Evolutionary conservation across 2,888 invertebrate genomes (phyloP).

Genomic region (Iselma pallidipennis): DNA sequence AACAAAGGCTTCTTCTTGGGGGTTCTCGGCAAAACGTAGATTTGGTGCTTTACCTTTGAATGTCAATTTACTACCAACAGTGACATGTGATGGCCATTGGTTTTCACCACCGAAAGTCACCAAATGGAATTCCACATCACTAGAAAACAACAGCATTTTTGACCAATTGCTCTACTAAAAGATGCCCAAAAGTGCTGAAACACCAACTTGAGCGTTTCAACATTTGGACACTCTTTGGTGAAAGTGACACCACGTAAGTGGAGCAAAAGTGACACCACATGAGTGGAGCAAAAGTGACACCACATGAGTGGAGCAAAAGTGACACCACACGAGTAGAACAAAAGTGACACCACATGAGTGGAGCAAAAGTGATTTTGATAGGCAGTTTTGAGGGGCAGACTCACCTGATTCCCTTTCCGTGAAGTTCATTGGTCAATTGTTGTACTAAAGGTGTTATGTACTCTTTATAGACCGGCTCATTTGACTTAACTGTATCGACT

Average conservation of each 20-base stretch:
- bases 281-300: no score
- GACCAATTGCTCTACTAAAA: no score
- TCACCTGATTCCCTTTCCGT: conserved; percentile 66
- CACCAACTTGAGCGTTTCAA: no score
- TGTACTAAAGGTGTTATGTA: conserved; percentile 65
- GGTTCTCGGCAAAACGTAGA: conserved; percentile 48
- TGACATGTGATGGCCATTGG: conserved; percentile 63
- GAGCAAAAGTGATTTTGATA: conserved; percentile 1
- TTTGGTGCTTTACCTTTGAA: conserved; percentile 60
- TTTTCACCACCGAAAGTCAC: conserved; percentile 63
- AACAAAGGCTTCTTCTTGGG: conserved; percentile 32
- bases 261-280: no score
- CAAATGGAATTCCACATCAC: conserved; percentile 63
- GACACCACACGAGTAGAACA: no score
- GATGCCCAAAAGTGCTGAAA: no score
- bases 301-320: no score
- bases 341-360: no score
- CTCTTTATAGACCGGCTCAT: conserved; percentile 67
- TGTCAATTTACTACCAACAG: conserved; percentile 53
- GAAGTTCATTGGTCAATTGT: conserved; percentile 64
- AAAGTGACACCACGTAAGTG: no score
- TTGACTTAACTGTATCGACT: conserved; percentile 68
- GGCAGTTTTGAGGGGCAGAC: conserved; percentile 38
- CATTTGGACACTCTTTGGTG: no score
- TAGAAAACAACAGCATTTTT: conserved; percentile 31